Evolutionary conservation across 2,888 invertebrate genomes (phyloP), one percentile per base, ranked within the genome.

Genomic region (Phymatocera aterrima): DNA sequence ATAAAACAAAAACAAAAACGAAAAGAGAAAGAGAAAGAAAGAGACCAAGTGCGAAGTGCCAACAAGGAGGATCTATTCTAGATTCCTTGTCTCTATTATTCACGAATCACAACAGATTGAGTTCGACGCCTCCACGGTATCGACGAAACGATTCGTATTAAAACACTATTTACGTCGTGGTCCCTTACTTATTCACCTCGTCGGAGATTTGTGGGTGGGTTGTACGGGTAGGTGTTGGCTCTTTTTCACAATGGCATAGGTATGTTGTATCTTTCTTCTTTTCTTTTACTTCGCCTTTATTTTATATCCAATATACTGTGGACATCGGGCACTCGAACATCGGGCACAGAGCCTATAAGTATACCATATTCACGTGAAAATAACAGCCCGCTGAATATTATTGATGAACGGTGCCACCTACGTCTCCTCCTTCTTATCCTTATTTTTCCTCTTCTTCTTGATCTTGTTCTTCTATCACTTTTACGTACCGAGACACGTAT

Each of bases 401-500:
- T n/a, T n/a, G n/a, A 68, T 68, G 46, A 43, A 15, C 31, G 6
- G 77, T 43, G 40, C 74, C 46, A 31, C 31, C 70, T 15, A 40
- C 74, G 74, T 74, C 60, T 57, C 60, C 6, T 70, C n/a, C 28
- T 61, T 46, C 60, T 78, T 31, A 21, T 40, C 61, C 40, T 43
- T 43, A 15, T 68, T 37, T 28, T 77, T 46, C 15, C 31, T 43
- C 34, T 65, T 48, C 65, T 64, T 65, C 64, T 43, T 28, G 48
- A 8, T 28, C 48, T 65, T 24, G 34, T 64, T 65, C 46, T 48
- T 64, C n/a, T 64, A 34, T 31, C 48, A 51, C 51, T 48, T 31
- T 48, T 72, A 31, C 51, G 34, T 64, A 34, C 72, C 18, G 48
- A 48, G 72, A 51, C 72, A 72, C 72, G 68, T 64, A 64, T 64